Evolutionary conservation across 2,888 invertebrate genomes (phyloP).

Genomic region (Halictus quadricinctus): DNA sequence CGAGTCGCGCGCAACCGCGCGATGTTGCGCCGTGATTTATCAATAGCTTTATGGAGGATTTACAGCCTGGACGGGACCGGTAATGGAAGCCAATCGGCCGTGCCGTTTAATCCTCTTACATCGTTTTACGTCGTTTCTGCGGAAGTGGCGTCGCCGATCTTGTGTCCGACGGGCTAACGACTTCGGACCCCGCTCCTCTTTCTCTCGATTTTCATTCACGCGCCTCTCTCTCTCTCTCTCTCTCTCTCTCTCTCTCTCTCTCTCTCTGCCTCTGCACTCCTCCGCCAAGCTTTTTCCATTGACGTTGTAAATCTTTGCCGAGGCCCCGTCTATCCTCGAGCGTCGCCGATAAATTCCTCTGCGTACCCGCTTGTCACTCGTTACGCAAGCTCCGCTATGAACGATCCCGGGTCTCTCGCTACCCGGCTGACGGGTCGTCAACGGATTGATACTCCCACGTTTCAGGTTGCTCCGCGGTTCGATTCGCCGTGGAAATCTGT

Average conservation of each 20-base stretch:
- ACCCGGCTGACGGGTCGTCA: conserved; percentile 2
- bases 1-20: conserved; percentile 58
- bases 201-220: conserved; percentile 31
- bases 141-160: conserved; percentile 58
- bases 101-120: conserved; percentile 70
- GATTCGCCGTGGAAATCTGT: neutral
- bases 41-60: conserved; percentile 69
- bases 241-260: neutral
- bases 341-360: conserved; percentile 39
- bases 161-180: conserved; percentile 49
- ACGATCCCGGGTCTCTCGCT: neutral
- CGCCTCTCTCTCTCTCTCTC: neutral
- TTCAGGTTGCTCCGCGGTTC: neutral
- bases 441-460: conserved; percentile 3
- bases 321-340: conserved; percentile 20
- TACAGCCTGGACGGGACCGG: conserved; percentile 64
- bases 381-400: conserved; percentile 13
- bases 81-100: conserved; percentile 71
- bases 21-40: conserved; percentile 64
- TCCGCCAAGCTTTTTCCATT: neutral
- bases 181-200: conserved; percentile 10
- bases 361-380: neutral
- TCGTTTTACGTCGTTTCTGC: conserved; percentile 65
- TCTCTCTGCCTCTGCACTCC: neutral
- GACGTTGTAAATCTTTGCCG: conserved; percentile 28